Evolutionary conservation across 1,140 invertebrate species (phyloP).

Genomic region (Stegodyphus dumicola): DNA sequence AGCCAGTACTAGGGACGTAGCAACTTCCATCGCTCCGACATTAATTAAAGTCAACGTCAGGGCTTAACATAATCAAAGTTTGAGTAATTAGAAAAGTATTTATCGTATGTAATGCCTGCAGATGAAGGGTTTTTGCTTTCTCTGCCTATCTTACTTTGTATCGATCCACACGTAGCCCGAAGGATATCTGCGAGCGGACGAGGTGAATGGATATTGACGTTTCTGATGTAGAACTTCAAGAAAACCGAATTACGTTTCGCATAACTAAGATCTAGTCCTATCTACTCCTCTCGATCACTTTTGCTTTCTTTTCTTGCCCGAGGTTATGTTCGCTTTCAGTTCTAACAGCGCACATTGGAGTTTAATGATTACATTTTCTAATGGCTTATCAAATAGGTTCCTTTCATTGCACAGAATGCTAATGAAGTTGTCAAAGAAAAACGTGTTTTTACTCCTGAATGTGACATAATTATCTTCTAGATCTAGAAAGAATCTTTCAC

Average conservation of each 20-base stretch:
- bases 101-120: conserved; percentile 52
- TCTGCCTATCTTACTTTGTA: conserved; percentile 33
- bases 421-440: too few species aligned
- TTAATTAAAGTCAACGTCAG: conserved; percentile 59
- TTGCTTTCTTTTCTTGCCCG: conserved; percentile 33
- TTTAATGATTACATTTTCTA: too few species aligned
- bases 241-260: conserved; percentile 33
- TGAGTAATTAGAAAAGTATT: conserved; percentile 58
- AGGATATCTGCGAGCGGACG: conserved; percentile 10
- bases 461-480: too few species aligned
- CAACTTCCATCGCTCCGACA: conserved; percentile 43
- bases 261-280: conserved; percentile 19
- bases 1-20: conserved; percentile 20
- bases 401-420: too few species aligned
- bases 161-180: conserved; percentile 27
- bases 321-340: conserved; percentile 8
- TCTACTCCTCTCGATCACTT: conserved; percentile 32
- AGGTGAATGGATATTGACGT: conserved; percentile 29
- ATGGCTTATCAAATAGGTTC: too few species aligned
- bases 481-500: too few species aligned
- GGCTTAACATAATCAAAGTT: conserved; percentile 60
- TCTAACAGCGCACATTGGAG: too few species aligned
- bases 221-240: conserved; percentile 26
- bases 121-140: conserved; percentile 54
- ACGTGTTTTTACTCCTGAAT: too few species aligned